Evolutionary conservation across 2,113 vertebrate genomes (phyloP), one percentile per base, ranked within the genome.

Genomic region (Ophthalmolycus amberensis): DNA sequence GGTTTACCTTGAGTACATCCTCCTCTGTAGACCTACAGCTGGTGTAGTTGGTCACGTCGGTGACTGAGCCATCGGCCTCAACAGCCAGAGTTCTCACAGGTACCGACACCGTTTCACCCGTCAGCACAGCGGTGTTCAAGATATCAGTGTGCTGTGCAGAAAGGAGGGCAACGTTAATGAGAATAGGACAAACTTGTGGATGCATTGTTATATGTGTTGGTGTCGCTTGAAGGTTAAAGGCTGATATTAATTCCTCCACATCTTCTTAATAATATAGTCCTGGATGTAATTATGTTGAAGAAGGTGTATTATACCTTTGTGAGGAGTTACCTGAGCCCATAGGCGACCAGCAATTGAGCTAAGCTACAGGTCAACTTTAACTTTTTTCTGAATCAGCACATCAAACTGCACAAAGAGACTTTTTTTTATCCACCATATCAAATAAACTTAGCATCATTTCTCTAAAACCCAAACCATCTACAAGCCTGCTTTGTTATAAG

Each of bases 41-140:
- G 88, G 97, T 97, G 0, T 86, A 89, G 80, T 96, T 96, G 0
- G 97, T 98, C 90, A 99, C 95, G 75, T 99, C 98, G 0, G 92
- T 95, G 77, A 99, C 94, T 0, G 94, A 93, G 0, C 96, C 89
- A 46, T 93, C 94, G 66, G 96, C 96, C 87, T 97, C 97, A 74
- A 99, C 95, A 0, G 96, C 96, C 64, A 99, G 92, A 77, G 96
- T 96, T 87, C 86, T 96, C 79, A 99, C 71, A 0, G 96, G 97
- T 60, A 97, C 88, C 0, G 95, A 94, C 40, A 99, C 96, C 0
- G 86, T 95, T 89, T 94, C 96, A 8, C 97, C 97, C 0, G 97
- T 99, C 66, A 99, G 95, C 29, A 97, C 92, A 0, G 98, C 98
- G 0, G 98, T 99, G 82, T 99, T 99, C 82, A 99, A 92, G 15